phyloP scores from a whole-genome alignment of 2,888 invertebrate species.

The Clitarchus hookeri region DNA sequence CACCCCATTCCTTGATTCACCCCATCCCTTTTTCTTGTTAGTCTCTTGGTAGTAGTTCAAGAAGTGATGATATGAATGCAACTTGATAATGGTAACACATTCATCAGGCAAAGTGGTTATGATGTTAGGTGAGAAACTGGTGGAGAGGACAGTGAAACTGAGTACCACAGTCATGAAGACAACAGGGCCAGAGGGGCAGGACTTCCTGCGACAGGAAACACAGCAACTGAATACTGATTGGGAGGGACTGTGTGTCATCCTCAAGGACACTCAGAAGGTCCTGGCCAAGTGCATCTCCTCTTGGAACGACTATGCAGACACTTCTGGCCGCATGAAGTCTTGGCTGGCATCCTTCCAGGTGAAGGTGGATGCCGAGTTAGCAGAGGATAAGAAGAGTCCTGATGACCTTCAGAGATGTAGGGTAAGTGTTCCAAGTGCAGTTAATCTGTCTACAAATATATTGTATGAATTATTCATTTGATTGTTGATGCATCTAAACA shows the following conservation, averaged over 20 bases:
- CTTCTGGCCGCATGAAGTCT: constrained; percentile 71
- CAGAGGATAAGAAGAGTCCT: constrained; percentile 75
- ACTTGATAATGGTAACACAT: too few relatives aligned
- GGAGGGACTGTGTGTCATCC: constrained; percentile 77
- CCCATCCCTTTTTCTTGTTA: too few relatives aligned
- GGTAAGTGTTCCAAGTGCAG: constrained; percentile 38
- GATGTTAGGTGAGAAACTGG: constrained; percentile 61
- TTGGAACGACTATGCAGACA: constrained; percentile 80
- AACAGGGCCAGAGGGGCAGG: constrained; percentile 83
- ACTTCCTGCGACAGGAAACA: constrained; percentile 78
- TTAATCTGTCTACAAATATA: not conserved
- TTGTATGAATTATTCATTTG: not conserved
- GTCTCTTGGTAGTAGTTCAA: too few relatives aligned
- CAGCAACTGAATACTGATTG: constrained; percentile 80
- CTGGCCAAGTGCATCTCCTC: constrained; percentile 75
- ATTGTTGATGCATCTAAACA: not conserved
- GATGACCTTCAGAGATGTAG: constrained; percentile 76
- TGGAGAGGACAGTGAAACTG: constrained; percentile 73
- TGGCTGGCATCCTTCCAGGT: constrained; percentile 75
- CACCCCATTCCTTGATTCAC: too few relatives aligned
- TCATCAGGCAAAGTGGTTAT: too few relatives aligned
- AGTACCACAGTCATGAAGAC: constrained; percentile 76
- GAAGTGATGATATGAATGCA: too few relatives aligned
- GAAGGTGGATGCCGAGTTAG: constrained; percentile 65
- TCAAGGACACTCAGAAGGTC: constrained; percentile 75